These are phyloP conservation scores for Brassicogethes aeneus DNA, from an alignment of 2,888 invertebrate genomes.

Conservation along the genomic window DNA sequence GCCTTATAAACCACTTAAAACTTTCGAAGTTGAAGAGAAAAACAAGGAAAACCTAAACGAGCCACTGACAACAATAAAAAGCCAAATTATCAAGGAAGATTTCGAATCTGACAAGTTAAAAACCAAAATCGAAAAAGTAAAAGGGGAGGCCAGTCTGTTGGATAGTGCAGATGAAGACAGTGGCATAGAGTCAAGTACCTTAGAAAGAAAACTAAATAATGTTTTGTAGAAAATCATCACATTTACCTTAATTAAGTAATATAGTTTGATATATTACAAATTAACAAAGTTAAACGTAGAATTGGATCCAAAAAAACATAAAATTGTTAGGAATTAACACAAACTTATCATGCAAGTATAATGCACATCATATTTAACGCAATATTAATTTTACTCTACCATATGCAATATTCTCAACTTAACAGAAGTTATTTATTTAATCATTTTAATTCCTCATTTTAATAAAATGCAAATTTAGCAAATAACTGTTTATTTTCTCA, in stretches of 20 bases:
- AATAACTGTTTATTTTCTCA: too few species aligned
- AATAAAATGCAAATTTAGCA: too few species aligned
- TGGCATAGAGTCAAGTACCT: slow-evolving; percentile 55
- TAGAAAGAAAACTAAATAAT: slow-evolving; percentile 41
- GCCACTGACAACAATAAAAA: slow-evolving; percentile 6
- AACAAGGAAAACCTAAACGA: slow-evolving; percentile 2
- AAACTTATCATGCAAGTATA: not conserved
- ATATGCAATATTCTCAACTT: too few species aligned
- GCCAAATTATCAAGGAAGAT: slow-evolving; percentile 15
- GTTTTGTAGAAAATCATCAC: not conserved
- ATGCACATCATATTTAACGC: too few species aligned
- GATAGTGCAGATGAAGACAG: slow-evolving; percentile 60
- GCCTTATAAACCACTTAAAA: slow-evolving; percentile 32
- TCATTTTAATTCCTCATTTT: too few species aligned
- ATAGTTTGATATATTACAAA: slow-evolving; percentile 4
- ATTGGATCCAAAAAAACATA: too few species aligned
- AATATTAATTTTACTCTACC: too few species aligned
- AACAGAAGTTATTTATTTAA: too few species aligned
- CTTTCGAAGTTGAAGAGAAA: slow-evolving; percentile 2
- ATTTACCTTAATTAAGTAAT: slow-evolving; percentile 1
- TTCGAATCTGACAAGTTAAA: slow-evolving; percentile 12
- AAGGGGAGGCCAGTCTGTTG: slow-evolving; percentile 51
- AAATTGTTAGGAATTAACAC: too few species aligned
- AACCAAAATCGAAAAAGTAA: slow-evolving; percentile 21
- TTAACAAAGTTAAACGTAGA: not conserved